Evolutionary conservation across 1,140 invertebrate species (phyloP).

Genomic region (Kradibia gibbosae): DNA sequence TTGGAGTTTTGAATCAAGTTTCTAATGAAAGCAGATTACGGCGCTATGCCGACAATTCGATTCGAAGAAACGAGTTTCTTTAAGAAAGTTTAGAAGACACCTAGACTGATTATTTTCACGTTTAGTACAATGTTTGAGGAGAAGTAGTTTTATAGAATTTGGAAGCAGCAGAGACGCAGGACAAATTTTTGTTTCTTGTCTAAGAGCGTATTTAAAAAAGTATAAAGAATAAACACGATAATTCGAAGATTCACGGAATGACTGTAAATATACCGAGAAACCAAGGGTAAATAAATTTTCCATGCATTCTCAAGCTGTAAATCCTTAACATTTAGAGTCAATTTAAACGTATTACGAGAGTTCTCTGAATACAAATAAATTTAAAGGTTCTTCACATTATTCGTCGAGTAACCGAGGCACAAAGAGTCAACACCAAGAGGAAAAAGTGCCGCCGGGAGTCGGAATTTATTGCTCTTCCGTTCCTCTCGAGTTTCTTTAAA

Average conservation of each 20-base stretch:
- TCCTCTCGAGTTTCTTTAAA: not conserved
- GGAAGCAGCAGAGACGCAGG: too few relatives aligned
- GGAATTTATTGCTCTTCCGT: constrained; percentile 25
- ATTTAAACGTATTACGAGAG: constrained; percentile 7
- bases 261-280: not conserved
- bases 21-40: too few relatives aligned
- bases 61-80: too few relatives aligned
- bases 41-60: too few relatives aligned
- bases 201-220: not conserved
- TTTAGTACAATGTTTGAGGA: too few relatives aligned
- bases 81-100: too few relatives aligned
- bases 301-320: not conserved
- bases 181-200: too few relatives aligned
- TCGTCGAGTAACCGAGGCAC: not conserved
- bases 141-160: too few relatives aligned
- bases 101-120: too few relatives aligned
- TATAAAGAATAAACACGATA: not conserved
- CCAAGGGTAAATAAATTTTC: not conserved
- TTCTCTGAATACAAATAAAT: not conserved
- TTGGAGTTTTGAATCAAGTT: too few relatives aligned
- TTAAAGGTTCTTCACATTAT: not conserved
- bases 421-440: not conserved
- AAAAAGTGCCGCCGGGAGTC: not conserved
- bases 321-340: not conserved
- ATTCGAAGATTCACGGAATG: not conserved